Percentiles rank a stretch among this genome's conserved stretches.
These are phyloP conservation scores for Smittia aterrima DNA, from an alignment of 2,888 invertebrate species.

Conservation along the genomic window DNA sequence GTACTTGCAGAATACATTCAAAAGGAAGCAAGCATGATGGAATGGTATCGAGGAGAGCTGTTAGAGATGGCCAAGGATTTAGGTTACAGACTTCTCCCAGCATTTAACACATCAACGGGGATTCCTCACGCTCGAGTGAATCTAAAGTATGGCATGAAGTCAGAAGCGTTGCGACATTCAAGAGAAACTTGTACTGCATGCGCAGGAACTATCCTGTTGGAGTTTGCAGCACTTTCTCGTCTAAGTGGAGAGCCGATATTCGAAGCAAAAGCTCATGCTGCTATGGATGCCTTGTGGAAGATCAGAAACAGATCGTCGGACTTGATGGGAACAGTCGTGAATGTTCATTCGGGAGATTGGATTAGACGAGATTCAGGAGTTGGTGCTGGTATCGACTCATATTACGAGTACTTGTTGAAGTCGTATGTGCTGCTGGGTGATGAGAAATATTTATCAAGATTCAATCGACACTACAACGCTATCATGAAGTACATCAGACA, in stretches of 20 bases:
- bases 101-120: slow-evolving; percentile 96
- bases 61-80: slow-evolving; percentile 88
- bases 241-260: slow-evolving; percentile 88
- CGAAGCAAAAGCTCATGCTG: slow-evolving; percentile 90
- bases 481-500: slow-evolving; percentile 96
- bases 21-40: slow-evolving; percentile 68
- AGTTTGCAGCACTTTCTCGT: slow-evolving; percentile 93
- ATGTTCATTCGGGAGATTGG: slow-evolving; percentile 99
- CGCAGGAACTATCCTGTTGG: slow-evolving; percentile 95
- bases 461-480: slow-evolving; percentile 92
- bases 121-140: slow-evolving; percentile 97
- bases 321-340: slow-evolving; percentile 95
- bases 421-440: slow-evolving; percentile 94
- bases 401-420: slow-evolving; percentile 97
- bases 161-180: slow-evolving; percentile 68
- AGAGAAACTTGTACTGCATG: slow-evolving; percentile 97
- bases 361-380: slow-evolving; percentile 94
- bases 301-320: slow-evolving; percentile 85
- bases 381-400: slow-evolving; percentile 98
- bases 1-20: slow-evolving; percentile 81
- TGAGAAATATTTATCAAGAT: slow-evolving; percentile 88
- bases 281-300: slow-evolving; percentile 97
- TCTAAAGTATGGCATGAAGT: slow-evolving; percentile 77
- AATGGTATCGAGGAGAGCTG: slow-evolving; percentile 86
- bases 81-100: slow-evolving; percentile 89